Evolutionary conservation across 2,797 vertebrate genomes (phyloP).

Genomic region (Enteromius thamalakanensis): DNA sequence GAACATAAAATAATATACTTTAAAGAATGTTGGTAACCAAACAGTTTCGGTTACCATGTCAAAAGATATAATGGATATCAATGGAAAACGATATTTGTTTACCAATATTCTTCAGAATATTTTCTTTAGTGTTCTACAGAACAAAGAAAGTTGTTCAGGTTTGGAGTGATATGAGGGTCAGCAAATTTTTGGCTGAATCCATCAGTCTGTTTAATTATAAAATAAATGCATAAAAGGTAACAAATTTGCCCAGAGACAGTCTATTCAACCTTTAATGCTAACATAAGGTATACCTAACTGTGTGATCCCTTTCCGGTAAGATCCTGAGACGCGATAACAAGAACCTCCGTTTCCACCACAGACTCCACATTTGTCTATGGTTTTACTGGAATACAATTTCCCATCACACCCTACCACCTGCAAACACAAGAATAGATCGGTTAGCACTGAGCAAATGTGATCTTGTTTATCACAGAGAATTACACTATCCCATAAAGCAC

Average conservation of each 20-base stretch:
- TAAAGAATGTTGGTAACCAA: background rate
- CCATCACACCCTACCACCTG: constrained; percentile 90
- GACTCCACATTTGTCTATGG: constrained; percentile 85
- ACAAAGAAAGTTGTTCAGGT: background rate
- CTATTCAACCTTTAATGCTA: constrained; percentile 36
- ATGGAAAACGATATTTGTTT: background rate
- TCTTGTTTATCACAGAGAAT: background rate
- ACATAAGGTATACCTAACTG: constrained; percentile 83
- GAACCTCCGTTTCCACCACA: constrained; percentile 87
- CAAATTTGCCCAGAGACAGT: background rate
- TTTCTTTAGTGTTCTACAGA: background rate
- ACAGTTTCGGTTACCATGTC: background rate
- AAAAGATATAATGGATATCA: background rate
- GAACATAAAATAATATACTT: background rate
- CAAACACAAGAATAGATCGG: constrained; percentile 47
- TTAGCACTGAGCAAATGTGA: background rate
- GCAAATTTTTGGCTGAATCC: background rate
- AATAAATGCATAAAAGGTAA: background rate
- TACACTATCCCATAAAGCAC: background rate
- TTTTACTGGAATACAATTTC: constrained; percentile 83
- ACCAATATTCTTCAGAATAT: background rate
- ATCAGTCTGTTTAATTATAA: background rate
- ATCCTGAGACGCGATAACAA: constrained; percentile 87
- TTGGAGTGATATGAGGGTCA: background rate
- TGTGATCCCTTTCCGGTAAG: constrained; percentile 88